phyloP scores from a whole-genome alignment of 1,140 invertebrate genomes.

The Lordiphosa stackelbergi region DNA sequence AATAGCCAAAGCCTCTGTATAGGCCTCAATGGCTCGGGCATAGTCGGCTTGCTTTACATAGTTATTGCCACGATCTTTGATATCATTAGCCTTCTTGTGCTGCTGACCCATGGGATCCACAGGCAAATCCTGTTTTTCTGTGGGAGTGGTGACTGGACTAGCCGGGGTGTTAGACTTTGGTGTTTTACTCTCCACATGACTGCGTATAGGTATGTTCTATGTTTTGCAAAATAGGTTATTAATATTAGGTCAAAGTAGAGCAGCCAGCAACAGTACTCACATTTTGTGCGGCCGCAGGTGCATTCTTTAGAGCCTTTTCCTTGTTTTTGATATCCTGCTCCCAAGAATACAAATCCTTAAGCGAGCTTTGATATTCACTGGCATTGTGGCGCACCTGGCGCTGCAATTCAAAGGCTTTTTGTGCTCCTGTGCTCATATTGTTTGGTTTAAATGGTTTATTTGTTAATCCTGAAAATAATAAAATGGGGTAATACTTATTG shows the following conservation, averaged over 20 bases:
- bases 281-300: conserved; percentile 28
- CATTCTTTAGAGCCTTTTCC: conserved; percentile 79
- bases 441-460: background rate
- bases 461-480: too few relatives aligned
- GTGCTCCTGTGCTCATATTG: conserved; percentile 51
- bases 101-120: conserved; percentile 62
- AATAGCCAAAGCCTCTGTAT: conserved; percentile 86
- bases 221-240: background rate
- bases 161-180: background rate
- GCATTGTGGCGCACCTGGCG: conserved; percentile 85
- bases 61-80: conserved; percentile 86
- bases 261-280: conserved; percentile 27
- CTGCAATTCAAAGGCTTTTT: conserved; percentile 81
- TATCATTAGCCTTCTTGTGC: conserved; percentile 75
- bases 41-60: conserved; percentile 88
- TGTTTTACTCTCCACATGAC: conserved; percentile 33
- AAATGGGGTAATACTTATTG: background rate
- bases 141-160: conserved; percentile 40
- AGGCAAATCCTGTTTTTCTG: conserved; percentile 60
- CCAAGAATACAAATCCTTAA: conserved; percentile 89
- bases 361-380: conserved; percentile 84
- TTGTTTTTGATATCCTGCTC: conserved; percentile 89
- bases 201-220: conserved; percentile 49
- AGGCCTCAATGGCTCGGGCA: conserved; percentile 87
- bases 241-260: background rate